Evolutionary conservation across 2,797 vertebrate species (phyloP).

Genomic region (Sebastes itinus): DNA sequence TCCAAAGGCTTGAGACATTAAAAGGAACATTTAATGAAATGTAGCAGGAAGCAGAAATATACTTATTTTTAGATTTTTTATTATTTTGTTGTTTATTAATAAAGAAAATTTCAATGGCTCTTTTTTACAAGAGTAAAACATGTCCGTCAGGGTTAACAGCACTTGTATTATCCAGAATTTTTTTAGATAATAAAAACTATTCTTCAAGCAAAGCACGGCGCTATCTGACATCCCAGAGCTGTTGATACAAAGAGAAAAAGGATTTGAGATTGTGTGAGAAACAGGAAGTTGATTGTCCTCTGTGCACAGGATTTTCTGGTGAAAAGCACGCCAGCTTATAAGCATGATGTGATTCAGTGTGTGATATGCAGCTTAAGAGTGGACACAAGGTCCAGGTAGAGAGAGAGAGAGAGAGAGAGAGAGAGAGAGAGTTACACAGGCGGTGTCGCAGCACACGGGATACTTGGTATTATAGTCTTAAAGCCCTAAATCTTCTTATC

Average conservation of each 20-base stretch:
- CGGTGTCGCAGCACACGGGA: constrained; percentile 56
- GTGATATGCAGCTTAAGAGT: constrained; percentile 33
- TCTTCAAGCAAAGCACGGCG: background rate
- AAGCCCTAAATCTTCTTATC: constrained; percentile 85
- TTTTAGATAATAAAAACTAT: background rate
- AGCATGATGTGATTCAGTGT: constrained; percentile 9
- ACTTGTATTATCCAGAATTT: background rate
- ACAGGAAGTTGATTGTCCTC: constrained; percentile 20
- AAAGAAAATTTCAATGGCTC: background rate
- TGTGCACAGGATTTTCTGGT: background rate
- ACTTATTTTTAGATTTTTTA: background rate
- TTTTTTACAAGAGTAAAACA: background rate
- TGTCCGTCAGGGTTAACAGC: background rate
- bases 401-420: constrained; percentile 30
- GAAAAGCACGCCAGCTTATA: constrained; percentile 14
- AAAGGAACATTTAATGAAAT: background rate
- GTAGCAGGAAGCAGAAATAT: background rate
- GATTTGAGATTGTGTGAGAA: background rate
- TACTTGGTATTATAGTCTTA: constrained; percentile 77
- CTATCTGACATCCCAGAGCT: background rate
- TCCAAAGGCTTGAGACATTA: background rate
- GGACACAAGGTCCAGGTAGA: constrained; percentile 51
- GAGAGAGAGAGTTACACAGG: constrained; percentile 52
- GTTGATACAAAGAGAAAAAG: background rate
- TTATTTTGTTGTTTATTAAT: background rate